A percentile compares a stretch with the other conserved stretches of the same genome.
These are phyloP conservation scores for Branchipolynoe longqiensis DNA, from an alignment of 2,888 invertebrate species.

Conservation along the genomic window DNA sequence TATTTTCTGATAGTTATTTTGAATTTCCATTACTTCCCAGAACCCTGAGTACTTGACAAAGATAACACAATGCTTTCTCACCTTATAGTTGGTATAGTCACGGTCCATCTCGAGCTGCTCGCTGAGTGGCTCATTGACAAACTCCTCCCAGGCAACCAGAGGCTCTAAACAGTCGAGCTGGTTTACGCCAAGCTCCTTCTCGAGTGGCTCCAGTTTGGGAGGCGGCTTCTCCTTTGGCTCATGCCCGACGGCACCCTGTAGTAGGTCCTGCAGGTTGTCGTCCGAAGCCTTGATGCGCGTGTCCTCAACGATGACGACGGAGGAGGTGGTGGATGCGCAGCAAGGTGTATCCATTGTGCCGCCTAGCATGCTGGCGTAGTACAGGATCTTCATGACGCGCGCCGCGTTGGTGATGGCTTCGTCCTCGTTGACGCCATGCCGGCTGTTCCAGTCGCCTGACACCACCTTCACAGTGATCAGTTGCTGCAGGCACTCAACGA, in stretches of 20 bases:
- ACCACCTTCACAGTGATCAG: conserved; percentile 92
- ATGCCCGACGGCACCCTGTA: conserved; percentile 77
- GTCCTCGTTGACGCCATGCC: conserved; percentile 91
- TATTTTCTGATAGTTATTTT: too few relatives aligned
- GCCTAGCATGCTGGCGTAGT: conserved; percentile 92
- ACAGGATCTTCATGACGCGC: conserved; percentile 89
- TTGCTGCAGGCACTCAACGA: conserved; percentile 87
- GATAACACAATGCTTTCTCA: too few relatives aligned
- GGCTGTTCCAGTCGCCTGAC: conserved; percentile 84
- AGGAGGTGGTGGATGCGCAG: conserved; percentile 64
- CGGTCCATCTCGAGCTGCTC: conserved; percentile 96
- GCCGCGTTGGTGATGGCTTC: conserved; percentile 91
- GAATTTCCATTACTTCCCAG: too few relatives aligned
- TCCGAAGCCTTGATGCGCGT: conserved; percentile 69
- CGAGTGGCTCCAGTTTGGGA: conserved; percentile 83
- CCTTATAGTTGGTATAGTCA: conserved; percentile 94
- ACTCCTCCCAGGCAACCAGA: conserved; percentile 92
- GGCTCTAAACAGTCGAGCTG: conserved; percentile 92
- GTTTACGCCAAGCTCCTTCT: conserved; percentile 88
- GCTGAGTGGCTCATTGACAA: conserved; percentile 96
- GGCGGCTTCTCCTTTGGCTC: conserved; percentile 78
- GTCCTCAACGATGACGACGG: conserved; percentile 66
- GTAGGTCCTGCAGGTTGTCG: conserved; percentile 71
- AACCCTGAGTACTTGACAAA: neutral
- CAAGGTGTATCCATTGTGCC: conserved; percentile 84